Evolutionary conservation across 1,140 invertebrate genomes (phyloP).

Genomic region (Anadara kagoshimensis): DNA sequence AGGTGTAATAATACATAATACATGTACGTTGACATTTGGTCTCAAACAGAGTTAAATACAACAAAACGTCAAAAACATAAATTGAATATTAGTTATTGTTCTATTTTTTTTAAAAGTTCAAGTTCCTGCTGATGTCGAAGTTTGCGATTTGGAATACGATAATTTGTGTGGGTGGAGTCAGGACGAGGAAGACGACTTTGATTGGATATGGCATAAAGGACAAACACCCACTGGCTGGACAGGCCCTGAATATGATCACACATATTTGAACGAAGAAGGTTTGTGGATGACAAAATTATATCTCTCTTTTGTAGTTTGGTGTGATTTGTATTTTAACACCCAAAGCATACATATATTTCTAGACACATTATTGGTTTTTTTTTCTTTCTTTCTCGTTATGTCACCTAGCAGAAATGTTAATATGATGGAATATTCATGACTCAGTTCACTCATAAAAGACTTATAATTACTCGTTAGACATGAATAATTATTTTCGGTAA

Average conservation of each 20-base stretch:
- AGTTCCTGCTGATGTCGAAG: slow-evolving; percentile 23
- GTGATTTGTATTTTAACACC: background rate
- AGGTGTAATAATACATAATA: too few species aligned
- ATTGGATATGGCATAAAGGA: slow-evolving; percentile 54
- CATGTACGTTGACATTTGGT: too few species aligned
- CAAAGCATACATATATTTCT: background rate
- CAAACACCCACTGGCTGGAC: slow-evolving; percentile 55
- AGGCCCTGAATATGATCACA: slow-evolving; percentile 74
- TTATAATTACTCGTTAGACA: too few species aligned
- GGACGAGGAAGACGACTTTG: slow-evolving; percentile 54
- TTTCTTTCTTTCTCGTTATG: background rate
- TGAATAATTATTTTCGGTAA: too few species aligned
- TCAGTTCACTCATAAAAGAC: too few species aligned
- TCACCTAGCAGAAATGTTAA: too few species aligned
- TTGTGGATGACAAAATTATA: background rate
- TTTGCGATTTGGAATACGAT: slow-evolving; percentile 50
- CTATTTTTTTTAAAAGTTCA: slow-evolving; percentile 5
- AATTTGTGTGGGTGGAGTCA: slow-evolving; percentile 52
- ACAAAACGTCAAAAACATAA: too few species aligned
- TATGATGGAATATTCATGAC: too few species aligned
- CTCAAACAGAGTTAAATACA: too few species aligned
- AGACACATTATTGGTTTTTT: background rate
- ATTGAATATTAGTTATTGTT: too few species aligned
- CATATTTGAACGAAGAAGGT: slow-evolving; percentile 21
- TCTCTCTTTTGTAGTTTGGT: background rate